Evolutionary conservation across 2,888 invertebrate genomes (phyloP).

Genomic region (Pocota personata): DNA sequence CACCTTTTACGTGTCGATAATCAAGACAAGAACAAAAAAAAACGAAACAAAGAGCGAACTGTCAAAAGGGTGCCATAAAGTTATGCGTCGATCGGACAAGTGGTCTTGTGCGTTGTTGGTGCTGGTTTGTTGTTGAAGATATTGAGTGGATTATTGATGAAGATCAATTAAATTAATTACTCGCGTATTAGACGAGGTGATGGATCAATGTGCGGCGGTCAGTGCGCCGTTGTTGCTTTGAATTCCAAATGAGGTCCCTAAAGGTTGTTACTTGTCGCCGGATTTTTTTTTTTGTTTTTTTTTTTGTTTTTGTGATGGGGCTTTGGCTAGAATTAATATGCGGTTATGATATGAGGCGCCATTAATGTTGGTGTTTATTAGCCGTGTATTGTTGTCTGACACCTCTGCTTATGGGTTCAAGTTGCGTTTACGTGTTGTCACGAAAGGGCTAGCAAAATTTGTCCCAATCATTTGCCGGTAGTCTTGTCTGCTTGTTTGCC

Average conservation of each 20-base stretch:
- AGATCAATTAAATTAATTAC: conserved; percentile 73
- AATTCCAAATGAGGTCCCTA: conserved; percentile 63
- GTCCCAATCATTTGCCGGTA: conserved; percentile 9
- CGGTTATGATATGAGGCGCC: conserved; percentile 71
- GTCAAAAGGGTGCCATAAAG: conserved; percentile 72
- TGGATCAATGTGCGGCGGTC: conserved; percentile 58
- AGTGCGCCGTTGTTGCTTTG: conserved; percentile 41
- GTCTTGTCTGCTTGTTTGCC: not conserved
- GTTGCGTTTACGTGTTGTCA: conserved; percentile 34
- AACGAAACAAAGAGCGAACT: conserved; percentile 37
- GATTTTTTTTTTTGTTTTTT: not conserved
- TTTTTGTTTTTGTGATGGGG: conserved; percentile 37
- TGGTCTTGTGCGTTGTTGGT: conserved; percentile 28
- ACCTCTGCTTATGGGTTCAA: conserved; percentile 54
- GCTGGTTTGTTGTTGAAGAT: conserved; percentile 36
- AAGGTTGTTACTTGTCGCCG: conserved; percentile 58
- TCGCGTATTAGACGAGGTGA: conserved; percentile 62
- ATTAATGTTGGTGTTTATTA: conserved; percentile 65
- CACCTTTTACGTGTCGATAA: conserved; percentile 55
- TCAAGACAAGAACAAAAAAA: conserved; percentile 11
- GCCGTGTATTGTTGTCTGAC: conserved; percentile 52
- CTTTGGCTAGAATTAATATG: conserved; percentile 57
- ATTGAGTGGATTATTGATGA: conserved; percentile 64
- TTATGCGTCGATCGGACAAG: conserved; percentile 58
- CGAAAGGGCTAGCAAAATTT: conserved; percentile 34